Conservation (phyloP, 2,113 vertebrate genomes). For the Sebastes schlegelii region DNA sequence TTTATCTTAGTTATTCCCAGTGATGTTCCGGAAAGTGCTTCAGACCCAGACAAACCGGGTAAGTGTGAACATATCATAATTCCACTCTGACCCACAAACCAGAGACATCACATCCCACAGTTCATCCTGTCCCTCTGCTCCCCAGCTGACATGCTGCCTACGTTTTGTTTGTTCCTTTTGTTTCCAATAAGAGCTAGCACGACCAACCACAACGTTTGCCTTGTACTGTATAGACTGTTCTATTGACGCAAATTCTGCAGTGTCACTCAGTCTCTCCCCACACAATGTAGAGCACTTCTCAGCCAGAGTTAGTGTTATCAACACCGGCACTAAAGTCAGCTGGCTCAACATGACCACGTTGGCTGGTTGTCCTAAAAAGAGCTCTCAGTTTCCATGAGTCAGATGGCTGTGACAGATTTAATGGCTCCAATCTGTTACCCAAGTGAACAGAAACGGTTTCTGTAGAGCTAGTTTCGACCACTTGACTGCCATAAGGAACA, state of each 20-base stretch:
- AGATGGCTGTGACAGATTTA: constrained; percentile 15
- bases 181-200: constrained; percentile 25
- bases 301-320: constrained; percentile 19
- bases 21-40: constrained; percentile 85
- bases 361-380: constrained; percentile 53
- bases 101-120: constrained; percentile 76
- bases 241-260: background rate
- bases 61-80: constrained; percentile 71
- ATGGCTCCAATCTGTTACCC: background rate
- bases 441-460: background rate
- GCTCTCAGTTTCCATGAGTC: constrained; percentile 11
- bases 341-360: constrained; percentile 19
- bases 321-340: constrained; percentile 19
- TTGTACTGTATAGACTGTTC: background rate
- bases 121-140: constrained; percentile 60
- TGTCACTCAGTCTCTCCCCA: background rate
- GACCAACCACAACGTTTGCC: background rate
- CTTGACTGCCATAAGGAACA: background rate
- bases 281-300: background rate
- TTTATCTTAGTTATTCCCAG: constrained; percentile 86
- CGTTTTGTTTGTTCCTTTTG: constrained; percentile 44
- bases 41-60: constrained; percentile 83
- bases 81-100: constrained; percentile 64
- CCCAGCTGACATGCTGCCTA: constrained; percentile 53
- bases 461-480: background rate